Conservation (phyloP, 2,888 invertebrate genomes). For the Scaptomyza tumidula region DNA sequence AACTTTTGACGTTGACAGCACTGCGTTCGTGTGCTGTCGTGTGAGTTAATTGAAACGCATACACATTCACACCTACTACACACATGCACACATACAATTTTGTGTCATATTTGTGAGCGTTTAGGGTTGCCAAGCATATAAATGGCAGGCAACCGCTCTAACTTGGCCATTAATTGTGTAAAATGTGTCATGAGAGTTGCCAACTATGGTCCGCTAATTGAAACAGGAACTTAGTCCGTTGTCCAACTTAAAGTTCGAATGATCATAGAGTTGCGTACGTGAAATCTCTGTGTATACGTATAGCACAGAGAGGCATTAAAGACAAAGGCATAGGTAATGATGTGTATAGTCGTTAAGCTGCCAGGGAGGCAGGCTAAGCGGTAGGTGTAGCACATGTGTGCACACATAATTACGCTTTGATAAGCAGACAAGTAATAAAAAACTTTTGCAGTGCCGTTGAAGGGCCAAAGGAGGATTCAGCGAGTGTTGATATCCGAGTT, state of each 20-base stretch:
- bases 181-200: conserved; percentile 55
- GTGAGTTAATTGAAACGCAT: conserved; percentile 69
- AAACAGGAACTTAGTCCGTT: conserved; percentile 51
- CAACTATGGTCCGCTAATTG: conserved; percentile 57
- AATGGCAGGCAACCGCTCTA: conserved; percentile 47
- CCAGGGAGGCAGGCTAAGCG: conserved; percentile 10
- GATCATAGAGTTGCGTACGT: conserved; percentile 48
- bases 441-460: conserved; percentile 35
- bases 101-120: conserved; percentile 40
- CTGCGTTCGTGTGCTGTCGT: conserved; percentile 25
- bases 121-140: conserved; percentile 63
- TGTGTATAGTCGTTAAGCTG: conserved; percentile 52
- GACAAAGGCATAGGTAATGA: conserved; percentile 66
- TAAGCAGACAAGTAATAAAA: conserved; percentile 74
- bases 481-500: conserved; percentile 21
- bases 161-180: conserved; percentile 54
- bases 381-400: conserved; percentile 51
- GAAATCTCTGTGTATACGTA: conserved; percentile 31
- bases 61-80: conserved; percentile 16
- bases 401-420: conserved; percentile 76
- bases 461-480: neutral
- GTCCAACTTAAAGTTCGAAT: conserved; percentile 50
- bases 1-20: conserved; percentile 75
- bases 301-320: conserved; percentile 27
- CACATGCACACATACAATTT: conserved; percentile 3